These are phyloP conservation scores for Pterophyllum scalare DNA, from an alignment of 2,113 vertebrate genomes.

Conservation along the genomic window DNA sequence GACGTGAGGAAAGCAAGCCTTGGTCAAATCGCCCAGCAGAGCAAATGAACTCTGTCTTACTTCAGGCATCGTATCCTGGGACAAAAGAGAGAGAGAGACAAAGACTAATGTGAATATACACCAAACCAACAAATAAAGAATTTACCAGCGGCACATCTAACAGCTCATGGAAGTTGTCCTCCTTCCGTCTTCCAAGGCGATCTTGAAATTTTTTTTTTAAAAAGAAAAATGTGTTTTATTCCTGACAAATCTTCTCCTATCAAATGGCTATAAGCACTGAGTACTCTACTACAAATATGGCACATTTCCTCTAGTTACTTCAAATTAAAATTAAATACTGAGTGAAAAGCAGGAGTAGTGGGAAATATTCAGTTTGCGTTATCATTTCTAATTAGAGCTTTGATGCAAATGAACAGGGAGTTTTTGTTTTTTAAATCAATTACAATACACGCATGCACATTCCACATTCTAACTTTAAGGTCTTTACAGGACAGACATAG, in stretches of 20 bases:
- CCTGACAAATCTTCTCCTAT: neutral
- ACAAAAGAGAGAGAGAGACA: conserved; percentile 27
- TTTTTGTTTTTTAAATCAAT: no score
- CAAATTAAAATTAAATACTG: neutral
- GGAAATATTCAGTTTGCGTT: neutral
- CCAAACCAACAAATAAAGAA: neutral
- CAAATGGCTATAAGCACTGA: neutral
- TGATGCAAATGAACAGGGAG: neutral
- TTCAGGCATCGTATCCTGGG: conserved; percentile 94
- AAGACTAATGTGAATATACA: conserved; percentile 38
- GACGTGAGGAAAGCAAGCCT: conserved; percentile 95
- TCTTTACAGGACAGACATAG: neutral
- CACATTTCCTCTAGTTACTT: neutral
- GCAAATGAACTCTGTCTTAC: conserved; percentile 96
- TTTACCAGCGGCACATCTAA: neutral
- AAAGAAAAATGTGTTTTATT: neutral
- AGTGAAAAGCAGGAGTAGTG: neutral
- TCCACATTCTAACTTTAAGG: neutral
- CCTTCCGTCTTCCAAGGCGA: neutral
- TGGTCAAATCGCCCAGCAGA: conserved; percentile 92
- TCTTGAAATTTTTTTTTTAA: neutral
- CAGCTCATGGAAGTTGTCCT: neutral
- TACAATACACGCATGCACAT: no score
- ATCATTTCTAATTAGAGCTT: neutral
- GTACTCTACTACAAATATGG: neutral